Evolutionary conservation across 2,113 vertebrate genomes (phyloP).

Genomic region (Chelonoidis abingdonii): DNA sequence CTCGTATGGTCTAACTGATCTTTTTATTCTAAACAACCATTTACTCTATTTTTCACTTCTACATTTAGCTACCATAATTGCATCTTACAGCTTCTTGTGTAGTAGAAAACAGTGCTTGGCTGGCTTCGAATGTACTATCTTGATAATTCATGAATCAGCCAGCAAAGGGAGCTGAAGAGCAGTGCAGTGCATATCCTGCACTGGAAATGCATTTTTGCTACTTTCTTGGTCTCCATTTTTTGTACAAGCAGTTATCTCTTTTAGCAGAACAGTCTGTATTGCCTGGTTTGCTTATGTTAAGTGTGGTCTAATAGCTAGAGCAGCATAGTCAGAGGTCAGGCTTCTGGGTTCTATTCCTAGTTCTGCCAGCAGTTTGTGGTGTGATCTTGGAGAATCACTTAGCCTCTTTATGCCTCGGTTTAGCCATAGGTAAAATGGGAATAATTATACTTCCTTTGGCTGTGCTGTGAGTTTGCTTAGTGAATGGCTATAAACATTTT

Average conservation of each 20-base stretch:
- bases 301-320: not conserved
- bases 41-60: not conserved
- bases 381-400: not conserved
- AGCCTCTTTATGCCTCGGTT: not conserved
- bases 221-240: not conserved
- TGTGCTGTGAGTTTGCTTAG: not conserved
- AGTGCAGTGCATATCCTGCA: not conserved
- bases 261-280: not conserved
- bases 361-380: not conserved
- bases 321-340: accelerated
- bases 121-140: not conserved
- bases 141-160: accelerated
- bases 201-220: not conserved
- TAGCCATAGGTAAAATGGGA: not conserved
- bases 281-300: not conserved
- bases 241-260: accelerated
- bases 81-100: not conserved
- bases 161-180: not conserved
- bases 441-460: accelerated
- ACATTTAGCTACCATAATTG: not conserved
- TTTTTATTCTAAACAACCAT: accelerated
- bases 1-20: not conserved
- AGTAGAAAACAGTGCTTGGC: not conserved
- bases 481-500: not conserved
- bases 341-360: not conserved